Percentiles rank a stretch among this genome's conserved stretches.
Conservation (phyloP, 2,113 vertebrate species). For the Oreamnos americanus region DNA sequence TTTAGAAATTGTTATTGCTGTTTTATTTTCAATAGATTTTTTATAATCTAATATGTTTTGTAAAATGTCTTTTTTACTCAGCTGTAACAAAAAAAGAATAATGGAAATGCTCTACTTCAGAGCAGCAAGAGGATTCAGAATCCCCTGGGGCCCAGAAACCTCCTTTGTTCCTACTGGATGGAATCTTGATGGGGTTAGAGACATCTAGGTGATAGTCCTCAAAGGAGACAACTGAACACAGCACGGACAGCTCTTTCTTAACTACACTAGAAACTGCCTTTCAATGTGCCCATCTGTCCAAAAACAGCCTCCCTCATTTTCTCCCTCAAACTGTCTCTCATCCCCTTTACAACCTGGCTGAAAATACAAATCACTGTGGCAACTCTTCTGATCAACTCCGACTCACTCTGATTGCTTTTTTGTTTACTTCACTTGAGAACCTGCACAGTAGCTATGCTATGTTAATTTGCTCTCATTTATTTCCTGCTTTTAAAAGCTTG, state of each 20-base stretch:
- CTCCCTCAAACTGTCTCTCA: neutral
- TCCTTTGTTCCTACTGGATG: neutral
- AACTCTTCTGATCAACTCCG: neutral
- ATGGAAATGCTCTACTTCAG: neutral
- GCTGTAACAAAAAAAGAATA: neutral
- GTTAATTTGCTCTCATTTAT: conserved; percentile 29
- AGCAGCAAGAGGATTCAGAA: neutral
- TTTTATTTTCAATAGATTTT: neutral
- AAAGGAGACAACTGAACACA: neutral
- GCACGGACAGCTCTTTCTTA: neutral
- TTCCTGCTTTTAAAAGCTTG: neutral
- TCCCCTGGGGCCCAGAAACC: accelerated
- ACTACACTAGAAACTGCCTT: neutral
- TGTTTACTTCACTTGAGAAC: neutral
- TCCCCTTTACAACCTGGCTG: neutral
- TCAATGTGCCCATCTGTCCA: neutral
- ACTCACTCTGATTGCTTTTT: neutral
- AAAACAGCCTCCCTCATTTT: neutral
- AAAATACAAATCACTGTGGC: neutral
- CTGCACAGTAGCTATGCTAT: neutral
- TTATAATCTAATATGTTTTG: neutral
- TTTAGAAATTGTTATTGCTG: neutral
- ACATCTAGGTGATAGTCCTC: neutral
- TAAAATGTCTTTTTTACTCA: neutral
- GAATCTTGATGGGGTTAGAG: neutral